Base-by-base conservation (phyloP, 2,113 vertebrate genomes). In the Gracilinanus agilis region DNA sequence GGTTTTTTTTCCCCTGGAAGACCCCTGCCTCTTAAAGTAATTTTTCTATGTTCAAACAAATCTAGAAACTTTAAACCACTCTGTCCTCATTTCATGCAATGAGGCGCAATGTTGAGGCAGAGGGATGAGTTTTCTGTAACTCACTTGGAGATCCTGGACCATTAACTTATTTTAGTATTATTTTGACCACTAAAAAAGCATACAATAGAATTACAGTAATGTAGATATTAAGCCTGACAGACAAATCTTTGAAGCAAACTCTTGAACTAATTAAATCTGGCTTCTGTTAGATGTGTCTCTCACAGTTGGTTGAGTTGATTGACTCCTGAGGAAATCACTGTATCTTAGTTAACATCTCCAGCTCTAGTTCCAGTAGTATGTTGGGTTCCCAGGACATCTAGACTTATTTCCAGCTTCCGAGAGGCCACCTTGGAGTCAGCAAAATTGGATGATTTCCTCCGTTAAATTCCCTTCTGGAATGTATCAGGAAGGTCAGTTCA, bases 251-350 rank as follows among this genome's bases (percentile, higher is more conserved):
- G 67, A 83, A 83, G 67, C 16, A 40, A 40, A 40, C 67, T 83
- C 67, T 40, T 40, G 67, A 83, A 83, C 67, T 83, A 40, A 83
- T 83, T 83, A 83, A 40, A 83, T 83, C n/a, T 83, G 67, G n/a
- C 67, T 83, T 40, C 16, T 83, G 67, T 83, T 49, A n/a, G n/a
- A 83, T 44, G 55, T 55, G 3, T 91, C 7, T 67, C 92, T 92
- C 49, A 88, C 54, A 54, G 61, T 89, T 94, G 93, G 24, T 92
- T 53, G 54, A 94, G 58, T 90, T 90, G 44, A 44, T 56, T 49
- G 56, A 40, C 58, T 94, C 54, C 16, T 90, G 91, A 88, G 92
- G 92, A 55, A 94, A 23, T 94, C 93, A 91, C 67, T 49, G 25
- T 89, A 53, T 90, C 94, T 91, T 89, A 90, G 89, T 91, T 90